Evolutionary conservation across 2,113 vertebrate species (phyloP), one percentile per base, ranked within the genome.

Genomic region (Jaculus jaculus): DNA sequence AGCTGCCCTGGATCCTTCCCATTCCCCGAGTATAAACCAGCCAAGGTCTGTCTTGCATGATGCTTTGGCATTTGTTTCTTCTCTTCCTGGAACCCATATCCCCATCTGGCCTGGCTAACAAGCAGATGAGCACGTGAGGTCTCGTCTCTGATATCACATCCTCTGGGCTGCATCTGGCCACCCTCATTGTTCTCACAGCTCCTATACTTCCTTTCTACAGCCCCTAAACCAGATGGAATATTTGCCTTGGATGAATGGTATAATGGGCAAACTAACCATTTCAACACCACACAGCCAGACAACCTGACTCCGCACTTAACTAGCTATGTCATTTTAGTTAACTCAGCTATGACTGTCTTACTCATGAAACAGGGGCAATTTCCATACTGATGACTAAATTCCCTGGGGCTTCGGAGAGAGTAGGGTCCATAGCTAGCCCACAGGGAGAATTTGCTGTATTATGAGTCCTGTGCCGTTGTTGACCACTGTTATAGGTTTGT

Each of bases 91-190:
- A 73, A 47, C n/a, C 28, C 39, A 42, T 12, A 26, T 20, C 23
- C 39, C 32, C 24, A n/a, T 72, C 39, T 10, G 11, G 32, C n/a
- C 32, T 34, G 69, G 1, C 63, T 84, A 9, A 7, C 9, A 20
- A 87, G 32, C 3, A 75, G 6, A 21, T 4, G 9, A 12, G 7
- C 0, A 0, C 0, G 0, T 66, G 12, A 2, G 47, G 20, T 28
- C 63, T 93, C 15, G n/a, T 21, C 12, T 69, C 37, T 21, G 16
- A 58, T 2, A 0, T 0, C 37, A 30, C 12, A 23, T n/a, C 24
- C 17, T 84, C 51, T 75, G 68, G 21, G 17, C 74, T 84, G n/a
- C 16, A 13, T 37, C 69, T 85, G 12, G 24, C 39, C 7, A 0
- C 24, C 37, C 42, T 81, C 58, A 0, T 37, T 5, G 58, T 54